Evolutionary conservation across 2,113 vertebrate genomes (phyloP).

Genomic region (Guaruba guarouba): DNA sequence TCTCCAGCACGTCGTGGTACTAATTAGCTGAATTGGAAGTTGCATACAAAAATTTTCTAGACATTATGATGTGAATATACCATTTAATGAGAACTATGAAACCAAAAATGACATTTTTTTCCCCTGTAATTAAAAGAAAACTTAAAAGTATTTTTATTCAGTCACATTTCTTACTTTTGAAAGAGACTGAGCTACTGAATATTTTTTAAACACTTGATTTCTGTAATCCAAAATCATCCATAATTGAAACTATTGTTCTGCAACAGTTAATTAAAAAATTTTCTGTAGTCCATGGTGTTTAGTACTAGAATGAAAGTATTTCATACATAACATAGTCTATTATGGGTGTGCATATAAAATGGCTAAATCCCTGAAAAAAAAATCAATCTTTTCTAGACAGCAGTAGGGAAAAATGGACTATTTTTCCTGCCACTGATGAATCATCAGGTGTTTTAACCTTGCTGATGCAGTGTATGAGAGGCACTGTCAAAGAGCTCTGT

Average conservation of each 20-base stretch:
- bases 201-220: conserved; percentile 16
- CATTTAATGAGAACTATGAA: conserved; percentile 48
- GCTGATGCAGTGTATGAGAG: not conserved
- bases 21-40: conserved; percentile 40
- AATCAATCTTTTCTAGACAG: not conserved
- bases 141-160: conserved; percentile 8
- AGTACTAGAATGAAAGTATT: not conserved
- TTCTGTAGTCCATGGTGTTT: not conserved
- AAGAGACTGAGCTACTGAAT: not conserved
- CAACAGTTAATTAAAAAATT: not conserved
- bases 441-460: not conserved
- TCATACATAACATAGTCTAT: not conserved
- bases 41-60: not conserved
- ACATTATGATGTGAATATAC: conserved; percentile 36
- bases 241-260: conserved; percentile 6
- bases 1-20: not conserved
- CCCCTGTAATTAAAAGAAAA: conserved; percentile 39
- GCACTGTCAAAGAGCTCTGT: not conserved
- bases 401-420: not conserved
- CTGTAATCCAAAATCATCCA: not conserved
- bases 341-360: not conserved
- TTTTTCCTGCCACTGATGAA: not conserved
- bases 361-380: not conserved
- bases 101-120: conserved; percentile 11
- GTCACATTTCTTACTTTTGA: conserved; percentile 34